These are phyloP conservation scores for Acromyrmex charruanus DNA, from an alignment of 1,140 invertebrate species.

Conservation along the genomic window DNA sequence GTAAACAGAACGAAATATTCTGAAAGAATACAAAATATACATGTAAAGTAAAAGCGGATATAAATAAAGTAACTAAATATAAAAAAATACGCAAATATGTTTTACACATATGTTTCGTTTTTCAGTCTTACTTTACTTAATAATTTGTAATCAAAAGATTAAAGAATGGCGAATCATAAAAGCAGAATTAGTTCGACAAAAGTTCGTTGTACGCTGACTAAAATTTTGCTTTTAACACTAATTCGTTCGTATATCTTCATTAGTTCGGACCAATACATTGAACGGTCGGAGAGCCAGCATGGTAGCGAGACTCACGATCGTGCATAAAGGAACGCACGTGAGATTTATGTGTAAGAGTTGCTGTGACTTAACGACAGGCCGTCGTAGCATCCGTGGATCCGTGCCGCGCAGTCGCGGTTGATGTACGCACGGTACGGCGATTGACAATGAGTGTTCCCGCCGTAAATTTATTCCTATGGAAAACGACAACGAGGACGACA, in stretches of 20 bases:
- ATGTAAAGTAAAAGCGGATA: too few relatives aligned
- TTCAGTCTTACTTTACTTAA: too few relatives aligned
- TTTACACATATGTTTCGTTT: too few relatives aligned
- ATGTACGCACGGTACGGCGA: background rate
- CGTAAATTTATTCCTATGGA: slow-evolving; percentile 66
- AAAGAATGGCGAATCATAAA: background rate
- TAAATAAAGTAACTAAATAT: too few relatives aligned
- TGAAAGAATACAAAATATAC: too few relatives aligned
- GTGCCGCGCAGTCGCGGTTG: background rate
- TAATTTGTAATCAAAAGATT: too few relatives aligned
- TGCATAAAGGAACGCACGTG: background rate
- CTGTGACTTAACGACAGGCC: slow-evolving; percentile 49
- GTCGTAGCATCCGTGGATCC: slow-evolving; percentile 24
- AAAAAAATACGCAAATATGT: too few relatives aligned
- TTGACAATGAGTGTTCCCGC: slow-evolving; percentile 58
- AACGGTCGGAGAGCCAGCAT: background rate
- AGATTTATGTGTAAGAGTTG: slow-evolving; percentile 54
- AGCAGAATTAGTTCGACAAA: background rate
- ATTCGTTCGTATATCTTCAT: background rate
- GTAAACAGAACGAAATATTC: too few relatives aligned
- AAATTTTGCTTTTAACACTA: background rate
- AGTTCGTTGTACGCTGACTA: background rate
- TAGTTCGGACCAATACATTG: background rate
- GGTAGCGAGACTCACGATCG: background rate
- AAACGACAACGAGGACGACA: slow-evolving; percentile 54